Percentiles rank a stretch among this genome's conserved stretches.
Evolutionary conservation across 2,113 vertebrate genomes (phyloP).

Genomic region (Caranx melampygus): DNA sequence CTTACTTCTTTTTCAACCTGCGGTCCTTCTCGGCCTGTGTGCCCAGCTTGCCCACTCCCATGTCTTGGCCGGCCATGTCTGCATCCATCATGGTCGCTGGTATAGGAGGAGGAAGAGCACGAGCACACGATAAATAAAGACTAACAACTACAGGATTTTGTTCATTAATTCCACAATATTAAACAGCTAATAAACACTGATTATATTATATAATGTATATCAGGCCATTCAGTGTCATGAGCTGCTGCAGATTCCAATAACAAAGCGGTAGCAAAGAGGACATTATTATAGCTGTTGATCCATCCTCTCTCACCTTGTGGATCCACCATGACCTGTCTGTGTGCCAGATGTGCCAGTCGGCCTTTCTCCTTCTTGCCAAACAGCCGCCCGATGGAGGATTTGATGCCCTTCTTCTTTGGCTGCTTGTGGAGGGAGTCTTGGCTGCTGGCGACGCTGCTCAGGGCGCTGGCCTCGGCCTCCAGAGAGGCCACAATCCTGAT

Average conservation of each 20-base stretch:
- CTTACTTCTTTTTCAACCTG: slow-evolving; percentile 98
- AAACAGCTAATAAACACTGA: too few species aligned
- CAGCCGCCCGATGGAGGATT: slow-evolving; percentile 97
- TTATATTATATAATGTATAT: too few species aligned
- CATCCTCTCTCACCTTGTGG: slow-evolving; percentile 65
- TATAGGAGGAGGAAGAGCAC: background rate
- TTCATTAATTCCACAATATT: too few species aligned
- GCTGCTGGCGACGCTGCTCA: slow-evolving; percentile 95
- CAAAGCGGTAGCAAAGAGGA: too few species aligned
- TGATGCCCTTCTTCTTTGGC: slow-evolving; percentile 99
- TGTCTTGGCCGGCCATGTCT: slow-evolving; percentile 92
- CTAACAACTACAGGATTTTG: too few species aligned
- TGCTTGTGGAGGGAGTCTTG: slow-evolving; percentile 98
- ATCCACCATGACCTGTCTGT: slow-evolving; percentile 88
- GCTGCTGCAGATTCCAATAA: too few species aligned
- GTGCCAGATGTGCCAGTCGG: slow-evolving; percentile 90
- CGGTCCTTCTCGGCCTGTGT: slow-evolving; percentile 98
- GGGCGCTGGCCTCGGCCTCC: slow-evolving; percentile 91
- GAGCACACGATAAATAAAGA: too few species aligned
- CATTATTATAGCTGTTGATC: too few species aligned
- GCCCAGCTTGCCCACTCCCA: slow-evolving; percentile 93
- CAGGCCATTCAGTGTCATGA: too few species aligned
- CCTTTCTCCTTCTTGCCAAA: slow-evolving; percentile 99
- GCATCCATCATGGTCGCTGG: slow-evolving; percentile 92
- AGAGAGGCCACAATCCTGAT: slow-evolving; percentile 90